phyloP scores from a whole-genome alignment of 2,797 vertebrate genomes.

The Tarsius wallacei region DNA sequence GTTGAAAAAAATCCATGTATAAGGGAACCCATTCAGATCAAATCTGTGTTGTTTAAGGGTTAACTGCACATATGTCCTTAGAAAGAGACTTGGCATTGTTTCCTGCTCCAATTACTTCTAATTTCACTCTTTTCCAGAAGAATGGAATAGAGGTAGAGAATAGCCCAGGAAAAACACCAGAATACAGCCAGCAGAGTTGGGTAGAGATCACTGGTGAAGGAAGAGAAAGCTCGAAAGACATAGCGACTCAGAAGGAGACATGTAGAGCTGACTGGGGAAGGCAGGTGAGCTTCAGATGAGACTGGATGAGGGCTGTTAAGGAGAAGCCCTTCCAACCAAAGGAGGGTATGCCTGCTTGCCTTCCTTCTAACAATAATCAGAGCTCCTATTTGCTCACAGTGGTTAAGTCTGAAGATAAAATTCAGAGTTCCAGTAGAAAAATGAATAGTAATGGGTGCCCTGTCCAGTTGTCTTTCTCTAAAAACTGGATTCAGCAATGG shows the following conservation, averaged over 20 bases:
- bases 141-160: neutral
- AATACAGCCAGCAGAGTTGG: neutral
- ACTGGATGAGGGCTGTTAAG: neutral
- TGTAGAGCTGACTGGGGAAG: neutral
- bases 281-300: neutral
- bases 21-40: neutral
- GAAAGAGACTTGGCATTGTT: neutral
- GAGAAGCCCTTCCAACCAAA: neutral
- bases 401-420: neutral
- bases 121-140: conserved; percentile 27
- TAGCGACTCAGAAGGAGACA: neutral
- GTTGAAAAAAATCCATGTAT: neutral
- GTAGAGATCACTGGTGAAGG: neutral
- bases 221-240: neutral
- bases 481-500: neutral
- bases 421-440: neutral
- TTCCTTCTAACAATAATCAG: neutral
- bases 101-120: conserved; percentile 2
- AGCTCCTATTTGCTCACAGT: neutral
- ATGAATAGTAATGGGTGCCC: neutral
- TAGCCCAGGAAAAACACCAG: neutral
- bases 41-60: neutral
- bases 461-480: neutral
- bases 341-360: neutral
- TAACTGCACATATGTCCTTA: neutral